A percentile compares a stretch with the other conserved stretches of the same genome.
phyloP scores from a whole-genome alignment of 2,888 invertebrate genomes.

The Hyalella azteca region DNA sequence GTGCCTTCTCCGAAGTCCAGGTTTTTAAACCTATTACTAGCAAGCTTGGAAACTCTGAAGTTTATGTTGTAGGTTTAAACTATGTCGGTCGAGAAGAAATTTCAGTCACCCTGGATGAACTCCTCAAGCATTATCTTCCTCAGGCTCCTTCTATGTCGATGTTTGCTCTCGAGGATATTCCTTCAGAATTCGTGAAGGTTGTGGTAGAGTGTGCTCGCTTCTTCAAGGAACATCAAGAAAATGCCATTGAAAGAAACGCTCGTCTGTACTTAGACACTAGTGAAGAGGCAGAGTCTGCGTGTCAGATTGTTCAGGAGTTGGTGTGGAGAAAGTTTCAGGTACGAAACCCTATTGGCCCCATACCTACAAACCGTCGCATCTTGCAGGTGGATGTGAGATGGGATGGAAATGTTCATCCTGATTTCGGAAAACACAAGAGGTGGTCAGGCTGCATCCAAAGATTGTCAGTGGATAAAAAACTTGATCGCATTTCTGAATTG shows the following conservation, averaged over 20 bases:
- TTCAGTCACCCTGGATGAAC: conserved; percentile 64
- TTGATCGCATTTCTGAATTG: background rate
- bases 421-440: conserved; percentile 20
- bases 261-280: conserved; percentile 35
- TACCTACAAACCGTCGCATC: background rate
- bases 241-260: conserved; percentile 48
- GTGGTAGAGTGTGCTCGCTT: conserved; percentile 71
- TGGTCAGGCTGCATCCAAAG: conserved; percentile 33
- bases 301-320: background rate
- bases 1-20: conserved; percentile 74
- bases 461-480: background rate
- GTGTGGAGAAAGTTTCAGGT: conserved; percentile 11
- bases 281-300: background rate
- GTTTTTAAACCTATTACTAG: conserved; percentile 89
- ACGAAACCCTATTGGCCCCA: background rate
- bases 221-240: conserved; percentile 65
- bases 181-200: conserved; percentile 71
- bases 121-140: conserved; percentile 60
- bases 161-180: conserved; percentile 70
- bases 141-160: conserved; percentile 62
- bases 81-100: conserved; percentile 68
- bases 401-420: conserved; percentile 27
- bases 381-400: background rate
- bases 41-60: conserved; percentile 94
- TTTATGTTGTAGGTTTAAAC: conserved; percentile 78